Conservation (phyloP, 2,113 vertebrate genomes). For the Dipodomys merriami region DNA sequence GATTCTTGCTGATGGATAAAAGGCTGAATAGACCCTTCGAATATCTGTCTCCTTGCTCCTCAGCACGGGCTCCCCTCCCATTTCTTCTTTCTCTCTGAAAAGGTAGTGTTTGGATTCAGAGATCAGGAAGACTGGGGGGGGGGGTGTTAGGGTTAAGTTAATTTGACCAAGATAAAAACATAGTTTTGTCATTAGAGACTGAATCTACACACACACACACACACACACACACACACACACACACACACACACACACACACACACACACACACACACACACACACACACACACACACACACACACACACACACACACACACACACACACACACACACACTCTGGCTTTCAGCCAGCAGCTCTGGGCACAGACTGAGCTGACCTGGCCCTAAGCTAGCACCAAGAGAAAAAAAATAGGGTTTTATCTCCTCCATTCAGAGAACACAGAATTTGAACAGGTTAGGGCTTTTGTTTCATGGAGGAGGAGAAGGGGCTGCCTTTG, state of each 20-base stretch:
- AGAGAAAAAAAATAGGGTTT: not conserved
- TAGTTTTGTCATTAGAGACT: not conserved
- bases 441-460: not conserved
- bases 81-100: conserved; percentile 60
- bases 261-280: too few relatives aligned
- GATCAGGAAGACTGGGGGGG: not conserved
- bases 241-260: too few relatives aligned
- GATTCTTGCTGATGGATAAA: conserved; percentile 65
- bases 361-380: not conserved
- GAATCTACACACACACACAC: not conserved
- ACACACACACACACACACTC: too few relatives aligned
- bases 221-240: not conserved
- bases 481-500: too few relatives aligned
- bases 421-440: not conserved
- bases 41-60: not conserved
- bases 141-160: conserved; percentile 44
- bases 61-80: not conserved
- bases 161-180: conserved; percentile 37
- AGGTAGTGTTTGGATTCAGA: conserved; percentile 48
- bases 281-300: not conserved
- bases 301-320: too few relatives aligned
- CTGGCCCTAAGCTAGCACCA: not conserved
- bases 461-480: not conserved
- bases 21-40: conserved; percentile 62
- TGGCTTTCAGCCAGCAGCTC: not conserved